Evolutionary conservation across 1,140 invertebrate species (phyloP).

Genomic region (Achatina immaculata): DNA sequence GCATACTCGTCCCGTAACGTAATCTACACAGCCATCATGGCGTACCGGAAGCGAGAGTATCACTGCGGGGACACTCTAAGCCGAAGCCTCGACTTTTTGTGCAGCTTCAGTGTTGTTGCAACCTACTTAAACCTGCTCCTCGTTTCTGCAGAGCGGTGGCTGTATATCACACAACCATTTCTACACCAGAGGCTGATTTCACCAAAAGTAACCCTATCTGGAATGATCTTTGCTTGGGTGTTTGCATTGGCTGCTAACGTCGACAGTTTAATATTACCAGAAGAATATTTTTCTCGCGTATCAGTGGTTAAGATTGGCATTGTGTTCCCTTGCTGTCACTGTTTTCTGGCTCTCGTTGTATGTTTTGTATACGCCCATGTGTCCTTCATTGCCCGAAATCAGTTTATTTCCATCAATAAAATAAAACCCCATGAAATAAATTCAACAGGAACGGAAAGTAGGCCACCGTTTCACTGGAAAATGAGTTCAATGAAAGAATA

Average conservation of each 20-base stretch:
- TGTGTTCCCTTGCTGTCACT: background rate
- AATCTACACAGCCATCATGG: background rate
- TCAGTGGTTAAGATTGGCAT: background rate
- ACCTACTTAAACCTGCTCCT: background rate
- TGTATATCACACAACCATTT: background rate
- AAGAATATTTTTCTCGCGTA: background rate
- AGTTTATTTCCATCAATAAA: background rate
- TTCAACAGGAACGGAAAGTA: background rate
- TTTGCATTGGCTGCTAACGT: background rate
- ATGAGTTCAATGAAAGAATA: background rate
- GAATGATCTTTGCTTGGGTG: background rate
- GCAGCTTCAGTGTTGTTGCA: background rate
- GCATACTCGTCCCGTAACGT: background rate
- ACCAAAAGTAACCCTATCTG: background rate
- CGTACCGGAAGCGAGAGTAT: background rate
- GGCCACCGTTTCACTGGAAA: background rate
- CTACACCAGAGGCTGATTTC: background rate
- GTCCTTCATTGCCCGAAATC: background rate
- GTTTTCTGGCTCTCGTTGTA: background rate
- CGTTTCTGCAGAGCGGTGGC: background rate
- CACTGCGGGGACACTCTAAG: background rate
- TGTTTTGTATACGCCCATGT: background rate
- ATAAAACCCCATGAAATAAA: background rate
- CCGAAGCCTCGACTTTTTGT: background rate
- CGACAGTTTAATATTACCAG: background rate